These are phyloP conservation scores for Chirona hameri DNA, from an alignment of 2,888 invertebrate species.

Conservation along the genomic window DNA sequence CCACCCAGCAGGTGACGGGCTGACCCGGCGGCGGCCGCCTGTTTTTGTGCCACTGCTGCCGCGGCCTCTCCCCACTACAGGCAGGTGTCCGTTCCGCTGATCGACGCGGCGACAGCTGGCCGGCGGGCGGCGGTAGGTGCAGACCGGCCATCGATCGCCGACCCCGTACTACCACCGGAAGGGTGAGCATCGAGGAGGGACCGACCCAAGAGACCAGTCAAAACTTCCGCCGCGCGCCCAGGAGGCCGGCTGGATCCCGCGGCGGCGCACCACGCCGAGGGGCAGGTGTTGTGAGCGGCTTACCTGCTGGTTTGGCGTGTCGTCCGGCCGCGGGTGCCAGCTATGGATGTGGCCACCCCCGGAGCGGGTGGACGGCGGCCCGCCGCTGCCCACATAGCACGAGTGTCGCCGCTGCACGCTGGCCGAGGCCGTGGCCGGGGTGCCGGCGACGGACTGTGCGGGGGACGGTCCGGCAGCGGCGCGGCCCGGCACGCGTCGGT, in stretches of 20 bases:
- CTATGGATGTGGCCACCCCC: background rate
- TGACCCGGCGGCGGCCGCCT: background rate
- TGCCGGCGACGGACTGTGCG: too few relatives aligned
- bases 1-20: too few relatives aligned
- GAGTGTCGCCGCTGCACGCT: background rate
- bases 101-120: background rate
- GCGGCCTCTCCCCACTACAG: background rate
- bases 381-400: background rate
- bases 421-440: background rate
- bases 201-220: background rate
- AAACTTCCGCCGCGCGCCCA: background rate
- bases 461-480: background rate
- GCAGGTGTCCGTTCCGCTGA: background rate
- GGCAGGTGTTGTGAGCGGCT: too few relatives aligned
- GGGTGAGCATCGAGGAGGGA: background rate
- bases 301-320: too few relatives aligned
- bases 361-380: background rate
- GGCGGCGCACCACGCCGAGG: background rate
- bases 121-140: background rate
- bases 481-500: conserved; percentile 6
- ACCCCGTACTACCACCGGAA: too few relatives aligned
- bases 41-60: background rate
- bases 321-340: background rate
- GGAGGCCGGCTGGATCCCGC: background rate
- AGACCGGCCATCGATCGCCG: too few relatives aligned